Conservation (phyloP, 2,888 invertebrate species). For the Parochlus steinenii region DNA sequence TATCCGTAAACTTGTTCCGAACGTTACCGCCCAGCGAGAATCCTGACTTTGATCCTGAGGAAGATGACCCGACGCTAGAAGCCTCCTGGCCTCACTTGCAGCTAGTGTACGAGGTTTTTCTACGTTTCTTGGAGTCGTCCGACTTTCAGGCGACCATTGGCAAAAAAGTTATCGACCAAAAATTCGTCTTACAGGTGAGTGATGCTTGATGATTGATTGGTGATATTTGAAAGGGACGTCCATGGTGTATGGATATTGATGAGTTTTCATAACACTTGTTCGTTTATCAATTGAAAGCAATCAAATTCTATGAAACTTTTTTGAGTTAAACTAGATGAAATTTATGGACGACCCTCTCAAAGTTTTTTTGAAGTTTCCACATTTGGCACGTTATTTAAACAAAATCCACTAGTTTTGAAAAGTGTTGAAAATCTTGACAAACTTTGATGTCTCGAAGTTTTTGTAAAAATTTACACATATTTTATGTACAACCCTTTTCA, state of each 20-base stretch:
- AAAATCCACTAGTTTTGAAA: too few relatives aligned
- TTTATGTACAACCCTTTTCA: too few relatives aligned
- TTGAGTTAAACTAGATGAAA: too few relatives aligned
- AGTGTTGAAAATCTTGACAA: too few relatives aligned
- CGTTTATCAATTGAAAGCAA: too few relatives aligned
- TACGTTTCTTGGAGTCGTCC: conserved; percentile 73
- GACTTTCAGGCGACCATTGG: conserved; percentile 87
- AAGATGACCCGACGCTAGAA: conserved; percentile 90
- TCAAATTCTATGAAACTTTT: too few relatives aligned
- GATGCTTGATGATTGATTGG: neutral
- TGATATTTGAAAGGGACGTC: neutral
- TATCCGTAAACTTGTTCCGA: conserved; percentile 75
- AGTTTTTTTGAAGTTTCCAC: too few relatives aligned
- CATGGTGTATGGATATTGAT: neutral
- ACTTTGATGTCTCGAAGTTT: too few relatives aligned
- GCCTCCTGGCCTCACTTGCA: conserved; percentile 91
- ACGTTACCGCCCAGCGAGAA: conserved; percentile 73
- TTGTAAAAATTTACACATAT: too few relatives aligned
- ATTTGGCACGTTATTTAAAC: too few relatives aligned
- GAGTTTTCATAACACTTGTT: too few relatives aligned
- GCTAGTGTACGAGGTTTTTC: conserved; percentile 58
- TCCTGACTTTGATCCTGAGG: conserved; percentile 87
- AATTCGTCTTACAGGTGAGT: conserved; percentile 76
- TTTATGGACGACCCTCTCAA: too few relatives aligned
- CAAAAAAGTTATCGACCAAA: conserved; percentile 88